phyloP scores from a whole-genome alignment of 2,797 vertebrate genomes.

The Heterohyrax brucei region DNA sequence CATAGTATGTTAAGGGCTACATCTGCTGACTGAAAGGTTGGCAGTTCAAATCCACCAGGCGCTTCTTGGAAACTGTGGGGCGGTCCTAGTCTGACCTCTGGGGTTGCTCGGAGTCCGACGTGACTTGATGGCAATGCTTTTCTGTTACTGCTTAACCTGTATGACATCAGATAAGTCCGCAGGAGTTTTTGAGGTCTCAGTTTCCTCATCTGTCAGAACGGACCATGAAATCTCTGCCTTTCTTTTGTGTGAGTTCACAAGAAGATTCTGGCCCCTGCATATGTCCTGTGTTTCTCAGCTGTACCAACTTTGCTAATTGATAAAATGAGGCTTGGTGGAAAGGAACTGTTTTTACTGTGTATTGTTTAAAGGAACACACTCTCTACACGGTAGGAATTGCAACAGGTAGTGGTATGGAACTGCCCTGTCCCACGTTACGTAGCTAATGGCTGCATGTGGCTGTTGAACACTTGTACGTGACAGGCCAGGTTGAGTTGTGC shows the following conservation, averaged over 20 bases:
- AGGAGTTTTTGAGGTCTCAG: background rate
- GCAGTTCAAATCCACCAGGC: too few species aligned
- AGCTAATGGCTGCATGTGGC: background rate
- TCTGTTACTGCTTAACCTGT: background rate
- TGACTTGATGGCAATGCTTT: too few species aligned
- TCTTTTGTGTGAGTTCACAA: background rate
- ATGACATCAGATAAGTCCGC: background rate
- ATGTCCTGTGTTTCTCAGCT: background rate
- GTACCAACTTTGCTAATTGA: background rate
- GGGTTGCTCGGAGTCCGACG: too few species aligned
- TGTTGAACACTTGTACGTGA: background rate
- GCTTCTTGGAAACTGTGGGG: too few species aligned
- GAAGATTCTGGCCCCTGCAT: background rate
- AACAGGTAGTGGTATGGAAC: background rate
- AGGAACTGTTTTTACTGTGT: background rate
- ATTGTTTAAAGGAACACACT: background rate
- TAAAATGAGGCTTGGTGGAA: background rate
- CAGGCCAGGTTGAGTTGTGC: background rate
- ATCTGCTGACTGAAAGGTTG: too few species aligned
- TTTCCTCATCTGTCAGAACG: background rate
- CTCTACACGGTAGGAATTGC: background rate
- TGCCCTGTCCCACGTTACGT: fast-evolving
- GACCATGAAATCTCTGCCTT: background rate
- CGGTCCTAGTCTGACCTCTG: too few species aligned
- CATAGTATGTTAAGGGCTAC: too few species aligned